Evolutionary conservation across 2,113 vertebrate genomes (phyloP).

Genomic region (Zapus hudsonius): DNA sequence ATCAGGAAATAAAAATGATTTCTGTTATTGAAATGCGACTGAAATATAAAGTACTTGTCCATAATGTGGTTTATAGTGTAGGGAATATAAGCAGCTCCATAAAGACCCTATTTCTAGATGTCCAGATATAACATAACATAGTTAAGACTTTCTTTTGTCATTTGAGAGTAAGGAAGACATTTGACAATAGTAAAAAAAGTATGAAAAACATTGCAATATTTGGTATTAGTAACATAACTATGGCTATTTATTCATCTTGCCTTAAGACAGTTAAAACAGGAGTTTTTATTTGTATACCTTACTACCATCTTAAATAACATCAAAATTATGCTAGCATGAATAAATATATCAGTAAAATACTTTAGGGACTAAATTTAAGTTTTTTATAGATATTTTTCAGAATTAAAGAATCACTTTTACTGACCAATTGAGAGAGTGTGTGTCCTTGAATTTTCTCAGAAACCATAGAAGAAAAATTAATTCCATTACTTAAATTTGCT

Average conservation of each 20-base stretch:
- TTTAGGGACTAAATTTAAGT: background rate
- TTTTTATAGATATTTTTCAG: background rate
- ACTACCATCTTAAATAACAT: background rate
- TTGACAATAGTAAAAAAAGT: background rate
- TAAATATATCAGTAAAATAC: background rate
- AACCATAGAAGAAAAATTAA: background rate
- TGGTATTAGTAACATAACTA: background rate
- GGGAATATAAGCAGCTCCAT: background rate
- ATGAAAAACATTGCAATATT: background rate
- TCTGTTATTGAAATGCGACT: background rate
- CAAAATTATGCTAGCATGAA: background rate
- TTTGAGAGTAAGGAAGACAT: background rate
- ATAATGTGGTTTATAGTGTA: background rate
- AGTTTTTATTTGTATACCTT: background rate
- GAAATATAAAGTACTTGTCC: background rate
- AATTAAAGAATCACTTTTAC: background rate
- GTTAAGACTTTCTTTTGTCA: background rate
- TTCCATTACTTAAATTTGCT: background rate
- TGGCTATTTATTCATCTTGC: background rate
- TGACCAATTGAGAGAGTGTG: background rate
- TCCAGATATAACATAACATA: background rate
- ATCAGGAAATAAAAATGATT: slow-evolving; percentile 21
- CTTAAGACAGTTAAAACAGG: background rate
- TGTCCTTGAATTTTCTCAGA: background rate
- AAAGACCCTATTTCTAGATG: background rate